Percentiles rank a stretch among this genome's conserved stretches.
Conservation (phyloP, 2,113 vertebrate genomes). For the Leucosticte australis region DNA sequence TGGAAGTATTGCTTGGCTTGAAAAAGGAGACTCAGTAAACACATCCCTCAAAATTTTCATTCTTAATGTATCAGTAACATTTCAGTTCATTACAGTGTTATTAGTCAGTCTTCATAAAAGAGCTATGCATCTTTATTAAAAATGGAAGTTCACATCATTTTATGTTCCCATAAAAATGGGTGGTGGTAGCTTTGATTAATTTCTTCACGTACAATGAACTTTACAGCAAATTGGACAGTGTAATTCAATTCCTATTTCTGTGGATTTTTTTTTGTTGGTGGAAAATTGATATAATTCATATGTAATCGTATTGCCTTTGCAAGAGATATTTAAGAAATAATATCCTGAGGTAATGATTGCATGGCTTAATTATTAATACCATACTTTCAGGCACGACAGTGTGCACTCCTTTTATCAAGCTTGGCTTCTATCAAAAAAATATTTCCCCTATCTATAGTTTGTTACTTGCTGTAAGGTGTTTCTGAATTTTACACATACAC, state of each 20-base stretch:
- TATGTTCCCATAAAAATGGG: constrained; percentile 91
- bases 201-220: constrained; percentile 90
- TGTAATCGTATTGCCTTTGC: constrained; percentile 84
- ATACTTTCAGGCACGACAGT: constrained; percentile 56
- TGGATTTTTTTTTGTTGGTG: constrained; percentile 79
- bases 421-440: constrained; percentile 52
- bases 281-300: constrained; percentile 86
- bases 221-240: constrained; percentile 84
- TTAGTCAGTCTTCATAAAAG: constrained; percentile 94
- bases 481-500: not conserved
- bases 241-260: constrained; percentile 88
- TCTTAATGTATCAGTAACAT: constrained; percentile 64
- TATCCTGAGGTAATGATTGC: constrained; percentile 82
- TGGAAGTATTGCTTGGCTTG: not conserved
- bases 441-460: not conserved
- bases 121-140: constrained; percentile 91
- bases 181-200: constrained; percentile 89
- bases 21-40: constrained; percentile 59
- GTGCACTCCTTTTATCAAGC: constrained; percentile 33
- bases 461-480: not conserved
- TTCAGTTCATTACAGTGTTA: constrained; percentile 80
- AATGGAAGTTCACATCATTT: constrained; percentile 93
- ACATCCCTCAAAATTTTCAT: constrained; percentile 65
- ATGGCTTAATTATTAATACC: constrained; percentile 81
- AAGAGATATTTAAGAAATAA: constrained; percentile 86